Evolutionary conservation across 2,113 vertebrate species (phyloP), one percentile per base, ranked within the genome.

Genomic region (Formicarius rufipectus): DNA sequence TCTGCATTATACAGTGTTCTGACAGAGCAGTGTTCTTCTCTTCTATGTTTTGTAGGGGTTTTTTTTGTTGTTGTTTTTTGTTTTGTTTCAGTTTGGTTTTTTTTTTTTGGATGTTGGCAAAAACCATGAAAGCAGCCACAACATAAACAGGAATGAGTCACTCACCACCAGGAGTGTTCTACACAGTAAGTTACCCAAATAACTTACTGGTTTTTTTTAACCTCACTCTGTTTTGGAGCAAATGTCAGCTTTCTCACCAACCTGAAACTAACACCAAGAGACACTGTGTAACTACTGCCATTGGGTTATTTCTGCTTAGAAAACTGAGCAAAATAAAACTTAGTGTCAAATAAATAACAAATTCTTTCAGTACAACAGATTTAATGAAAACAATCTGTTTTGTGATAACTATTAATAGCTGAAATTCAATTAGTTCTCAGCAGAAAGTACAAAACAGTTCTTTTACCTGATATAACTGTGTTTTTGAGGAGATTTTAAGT

Each of bases 351-450:
- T 58, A 52, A 52, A 81, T n/a, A 91, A 66, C 18, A 67, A 60
- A 84, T 14, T n/a, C 25, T 83, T 92, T 80, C 33, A 83, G 30
- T 52, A 52, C 37, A 92, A 91, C 5, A 87, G n/a, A 82, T 76
- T 90, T 74, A 94, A 71, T 91, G 81, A 82, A 94, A 96, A 60
- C 17, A 80, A 80, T 69, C 35, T 88, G 47, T 79, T 96, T 93
- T 85, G 40, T 95, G 56, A 75, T 84, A 60, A 52, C 22, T 93
- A 69, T 91, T 91, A 90, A 81, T 75, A 89, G 45, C 50, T 89
- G 80, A 80, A 49, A 27, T 92, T 96, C 58, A 95, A 47, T 24
- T 87, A 64, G 2, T 84, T 60, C 27, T 40, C 45, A 76, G 68
- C 19, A 80, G 74, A 94, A 96, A 81, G 73, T 5, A 23, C 3